A percentile compares a stretch with the other conserved stretches of the same genome.
Conservation (phyloP, 2,888 invertebrate genomes). For the Hololepta plana region DNA sequence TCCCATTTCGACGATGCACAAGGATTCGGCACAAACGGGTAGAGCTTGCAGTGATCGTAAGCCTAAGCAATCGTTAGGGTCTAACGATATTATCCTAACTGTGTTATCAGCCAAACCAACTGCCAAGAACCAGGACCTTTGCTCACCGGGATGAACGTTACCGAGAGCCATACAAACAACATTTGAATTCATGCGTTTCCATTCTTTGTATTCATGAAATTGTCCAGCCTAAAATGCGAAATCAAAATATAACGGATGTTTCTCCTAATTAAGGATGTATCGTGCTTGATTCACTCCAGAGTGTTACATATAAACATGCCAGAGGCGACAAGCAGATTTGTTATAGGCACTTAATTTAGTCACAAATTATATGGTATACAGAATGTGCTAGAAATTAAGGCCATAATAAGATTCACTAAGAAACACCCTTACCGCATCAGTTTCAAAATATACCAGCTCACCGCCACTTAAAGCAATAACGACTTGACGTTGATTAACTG, state of each 20-base stretch:
- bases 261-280: conserved; percentile 6
- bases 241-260: conserved; percentile 6
- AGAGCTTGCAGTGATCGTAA: conserved; percentile 93
- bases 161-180: conserved; percentile 98
- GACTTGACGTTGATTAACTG: conserved; percentile 95
- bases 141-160: conserved; percentile 87
- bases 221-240: conserved; percentile 70
- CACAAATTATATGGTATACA: conserved; percentile 2
- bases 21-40: conserved; percentile 88
- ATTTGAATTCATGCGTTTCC: conserved; percentile 91
- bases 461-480: conserved; percentile 95
- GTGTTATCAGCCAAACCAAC: conserved; percentile 93
- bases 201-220: conserved; percentile 93
- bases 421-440: conserved; percentile 78
- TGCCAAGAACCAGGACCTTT: conserved; percentile 86
- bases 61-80: conserved; percentile 89
- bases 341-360: conserved; percentile 5
- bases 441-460: conserved; percentile 97
- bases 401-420: conserved; percentile 2
- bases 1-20: conserved; percentile 92
- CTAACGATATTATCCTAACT: conserved; percentile 91
- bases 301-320: conserved; percentile 16
- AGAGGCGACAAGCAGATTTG: conserved; percentile 25
- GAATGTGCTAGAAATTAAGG: conserved; percentile 1
- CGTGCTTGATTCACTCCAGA: conserved; percentile 27